Evolutionary conservation across 2,888 invertebrate species (phyloP).

Genomic region (Aphrophora alni): DNA sequence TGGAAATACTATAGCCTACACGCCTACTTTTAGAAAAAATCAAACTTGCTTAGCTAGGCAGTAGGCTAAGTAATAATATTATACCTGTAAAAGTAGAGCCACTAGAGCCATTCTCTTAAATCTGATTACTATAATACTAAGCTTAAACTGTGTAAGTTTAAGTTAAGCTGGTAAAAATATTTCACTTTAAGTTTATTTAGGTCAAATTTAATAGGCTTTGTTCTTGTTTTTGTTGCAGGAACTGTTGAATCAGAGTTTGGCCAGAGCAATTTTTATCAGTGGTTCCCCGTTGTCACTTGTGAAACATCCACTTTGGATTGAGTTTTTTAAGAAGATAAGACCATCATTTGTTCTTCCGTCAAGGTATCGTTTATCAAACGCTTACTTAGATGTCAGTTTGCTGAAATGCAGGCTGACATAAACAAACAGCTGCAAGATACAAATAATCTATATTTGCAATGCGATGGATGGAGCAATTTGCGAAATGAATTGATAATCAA

Average conservation of each 20-base stretch:
- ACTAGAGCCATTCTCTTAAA: too few relatives aligned
- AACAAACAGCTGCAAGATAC: conserved; percentile 6
- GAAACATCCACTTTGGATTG: conserved; percentile 39
- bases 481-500: conserved; percentile 44
- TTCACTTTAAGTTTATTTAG: too few relatives aligned
- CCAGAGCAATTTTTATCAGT: conserved; percentile 37
- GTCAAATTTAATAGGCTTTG: not conserved
- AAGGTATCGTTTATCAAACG: conserved; percentile 24
- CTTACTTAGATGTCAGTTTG: conserved; percentile 12
- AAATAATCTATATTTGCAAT: conserved; percentile 27
- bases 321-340: conserved; percentile 37
- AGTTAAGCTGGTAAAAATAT: too few relatives aligned
- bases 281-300: conserved; percentile 35
- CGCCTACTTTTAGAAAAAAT: too few relatives aligned
- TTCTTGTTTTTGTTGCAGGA: conserved; percentile 31
- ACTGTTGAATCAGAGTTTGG: conserved; percentile 32
- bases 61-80: too few relatives aligned
- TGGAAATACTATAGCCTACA: too few relatives aligned
- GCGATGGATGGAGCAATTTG: conserved; percentile 37
- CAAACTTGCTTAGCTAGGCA: too few relatives aligned
- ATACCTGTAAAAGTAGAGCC: too few relatives aligned
- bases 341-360: conserved; percentile 35
- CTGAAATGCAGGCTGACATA: not conserved
- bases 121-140: too few relatives aligned
- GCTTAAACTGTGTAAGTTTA: too few relatives aligned